A percentile compares a stretch with the other conserved stretches of the same genome.
Conservation (phyloP, 2,888 invertebrate species). For the Epicampocera succincta region DNA sequence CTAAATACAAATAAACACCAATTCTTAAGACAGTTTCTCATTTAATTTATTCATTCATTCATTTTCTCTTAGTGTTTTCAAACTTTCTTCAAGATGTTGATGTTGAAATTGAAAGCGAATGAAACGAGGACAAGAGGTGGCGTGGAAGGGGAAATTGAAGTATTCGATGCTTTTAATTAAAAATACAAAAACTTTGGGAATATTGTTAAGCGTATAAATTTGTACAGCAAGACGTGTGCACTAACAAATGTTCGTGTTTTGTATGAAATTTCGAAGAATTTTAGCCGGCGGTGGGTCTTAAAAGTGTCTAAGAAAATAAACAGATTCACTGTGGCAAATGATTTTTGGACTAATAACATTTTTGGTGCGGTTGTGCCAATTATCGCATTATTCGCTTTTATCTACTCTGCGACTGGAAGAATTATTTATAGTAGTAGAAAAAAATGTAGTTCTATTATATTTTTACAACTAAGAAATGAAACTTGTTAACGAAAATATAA, state of each 20-base stretch:
- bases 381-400: too few species aligned
- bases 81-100: constrained; percentile 43
- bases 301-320: constrained; percentile 10
- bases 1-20: constrained; percentile 37
- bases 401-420: too few species aligned
- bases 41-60: constrained; percentile 17
- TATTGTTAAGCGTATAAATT: constrained; percentile 64
- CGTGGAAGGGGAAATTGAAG: constrained; percentile 16
- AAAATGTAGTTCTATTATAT: too few species aligned
- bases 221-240: constrained; percentile 64
- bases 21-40: constrained; percentile 31
- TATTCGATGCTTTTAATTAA: constrained; percentile 66
- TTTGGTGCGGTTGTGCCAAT: too few species aligned
- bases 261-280: constrained; percentile 43
- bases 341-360: too few species aligned
- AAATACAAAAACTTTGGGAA: constrained; percentile 63
- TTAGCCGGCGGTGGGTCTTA: background rate
- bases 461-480: too few species aligned
- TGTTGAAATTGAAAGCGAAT: constrained; percentile 47
- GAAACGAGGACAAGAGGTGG: constrained; percentile 14
- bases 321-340: background rate
- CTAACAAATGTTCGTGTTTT: constrained; percentile 65
- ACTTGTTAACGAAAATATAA: too few species aligned
- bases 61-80: constrained; percentile 19
- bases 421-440: too few species aligned